Conservation (phyloP, 2,888 invertebrate genomes). For the Marasmarcha lunaedactyla region DNA sequence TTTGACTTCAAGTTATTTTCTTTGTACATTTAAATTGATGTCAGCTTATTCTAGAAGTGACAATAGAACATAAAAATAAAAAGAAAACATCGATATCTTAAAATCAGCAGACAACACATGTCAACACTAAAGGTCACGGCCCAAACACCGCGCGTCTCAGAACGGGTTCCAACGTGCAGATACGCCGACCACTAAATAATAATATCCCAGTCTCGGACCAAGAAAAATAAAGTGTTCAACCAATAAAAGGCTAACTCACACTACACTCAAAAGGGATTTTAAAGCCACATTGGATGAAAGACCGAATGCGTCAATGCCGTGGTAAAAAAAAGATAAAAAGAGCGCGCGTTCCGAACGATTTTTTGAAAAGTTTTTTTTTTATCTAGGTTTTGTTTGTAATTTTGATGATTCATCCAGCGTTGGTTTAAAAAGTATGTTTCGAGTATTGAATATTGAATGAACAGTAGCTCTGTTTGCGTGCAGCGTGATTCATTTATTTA, state of each 20-base stretch:
- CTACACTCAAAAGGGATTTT: conserved; percentile 24
- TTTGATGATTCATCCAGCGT: too few relatives aligned
- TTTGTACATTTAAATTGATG: too few relatives aligned
- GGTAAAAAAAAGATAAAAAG: conserved; percentile 21
- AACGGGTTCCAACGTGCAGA: conserved; percentile 46
- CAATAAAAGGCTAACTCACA: conserved; percentile 28
- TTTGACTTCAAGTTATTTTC: too few relatives aligned
- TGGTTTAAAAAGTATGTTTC: too few relatives aligned
- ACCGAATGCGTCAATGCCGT: conserved; percentile 18
- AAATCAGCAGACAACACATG: conserved; percentile 8
- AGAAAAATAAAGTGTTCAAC: conserved; percentile 34
- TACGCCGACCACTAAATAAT: conserved; percentile 45
- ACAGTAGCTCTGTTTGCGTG: too few relatives aligned
- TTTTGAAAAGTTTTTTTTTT: conserved; percentile 29
- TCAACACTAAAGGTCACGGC: conserved; percentile 60
- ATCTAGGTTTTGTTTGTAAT: conserved; percentile 16
- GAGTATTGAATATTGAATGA: too few relatives aligned
- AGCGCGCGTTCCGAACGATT: conserved; percentile 26
- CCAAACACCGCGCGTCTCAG: conserved; percentile 38
- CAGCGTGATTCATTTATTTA: too few relatives aligned
- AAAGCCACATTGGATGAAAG: conserved; percentile 17
- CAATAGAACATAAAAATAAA: too few relatives aligned
- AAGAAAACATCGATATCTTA: too few relatives aligned
- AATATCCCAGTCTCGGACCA: conserved; percentile 30
- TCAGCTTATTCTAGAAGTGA: too few relatives aligned